phyloP scores from a whole-genome alignment of 1,140 invertebrate species.

The Aphelinus certus region DNA sequence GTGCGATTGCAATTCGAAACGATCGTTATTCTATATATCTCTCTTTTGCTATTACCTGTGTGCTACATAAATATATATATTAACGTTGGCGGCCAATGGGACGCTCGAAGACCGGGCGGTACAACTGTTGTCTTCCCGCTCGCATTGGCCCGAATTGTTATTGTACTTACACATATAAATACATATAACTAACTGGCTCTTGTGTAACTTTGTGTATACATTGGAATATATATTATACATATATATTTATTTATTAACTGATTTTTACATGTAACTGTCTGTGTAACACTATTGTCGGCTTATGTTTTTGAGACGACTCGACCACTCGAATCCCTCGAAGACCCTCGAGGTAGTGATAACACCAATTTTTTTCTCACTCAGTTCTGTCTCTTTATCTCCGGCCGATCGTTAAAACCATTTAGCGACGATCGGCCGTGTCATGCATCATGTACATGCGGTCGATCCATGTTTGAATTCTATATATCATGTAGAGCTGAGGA shows the following conservation, averaged over 20 bases:
- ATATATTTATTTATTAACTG: background rate
- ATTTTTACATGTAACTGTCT: too few relatives aligned
- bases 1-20: too few relatives aligned
- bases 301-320: constrained; percentile 19
- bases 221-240: constrained; percentile 7
- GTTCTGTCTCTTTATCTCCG: constrained; percentile 1
- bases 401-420: constrained; percentile 20
- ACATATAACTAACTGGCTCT: too few relatives aligned
- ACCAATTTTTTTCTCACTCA: constrained; percentile 16
- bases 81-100: background rate
- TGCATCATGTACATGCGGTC: constrained; percentile 14
- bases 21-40: too few relatives aligned
- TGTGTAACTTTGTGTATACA: background rate
- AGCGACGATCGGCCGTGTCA: constrained; percentile 29
- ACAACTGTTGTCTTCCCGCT: too few relatives aligned
- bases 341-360: constrained; percentile 49
- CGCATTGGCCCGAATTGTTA: too few relatives aligned
- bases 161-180: too few relatives aligned
- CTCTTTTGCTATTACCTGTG: too few relatives aligned
- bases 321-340: constrained; percentile 49
- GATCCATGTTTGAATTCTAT: background rate
- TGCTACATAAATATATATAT: background rate
- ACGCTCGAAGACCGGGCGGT: too few relatives aligned
- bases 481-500: constrained; percentile 33
- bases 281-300: too few relatives aligned